These are phyloP conservation scores for Hippopotamus amphibius DNA, from an alignment of 2,113 vertebrate genomes.

Conservation along the genomic window DNA sequence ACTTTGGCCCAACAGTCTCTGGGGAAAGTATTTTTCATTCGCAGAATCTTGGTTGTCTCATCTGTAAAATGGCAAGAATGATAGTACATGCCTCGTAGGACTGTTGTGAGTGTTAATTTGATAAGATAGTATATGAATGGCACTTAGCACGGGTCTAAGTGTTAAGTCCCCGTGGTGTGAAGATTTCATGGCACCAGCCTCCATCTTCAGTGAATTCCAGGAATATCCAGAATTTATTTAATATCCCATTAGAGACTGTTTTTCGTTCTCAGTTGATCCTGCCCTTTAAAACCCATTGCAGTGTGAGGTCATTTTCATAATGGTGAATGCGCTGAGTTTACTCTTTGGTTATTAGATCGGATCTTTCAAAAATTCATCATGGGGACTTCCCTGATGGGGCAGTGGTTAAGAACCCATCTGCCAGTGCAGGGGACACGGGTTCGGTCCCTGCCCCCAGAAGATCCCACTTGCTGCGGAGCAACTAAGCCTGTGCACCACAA, in stretches of 20 bases:
- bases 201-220: neutral
- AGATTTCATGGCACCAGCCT: neutral
- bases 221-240: neutral
- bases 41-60: neutral
- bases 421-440: no score
- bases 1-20: neutral
- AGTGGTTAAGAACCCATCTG: no score
- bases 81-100: neutral
- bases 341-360: neutral
- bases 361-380: neutral
- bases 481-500: no score
- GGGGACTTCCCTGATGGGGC: no score
- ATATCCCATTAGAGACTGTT: neutral
- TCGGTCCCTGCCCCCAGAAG: no score
- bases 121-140: neutral
- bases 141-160: neutral
- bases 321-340: neutral
- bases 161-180: neutral
- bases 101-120: neutral
- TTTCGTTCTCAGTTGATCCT: neutral
- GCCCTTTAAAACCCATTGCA: neutral
- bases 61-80: neutral
- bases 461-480: no score
- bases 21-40: neutral
- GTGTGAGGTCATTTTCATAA: neutral